A percentile compares a stretch with the other conserved stretches of the same genome.
These are phyloP conservation scores for Maniola hyperantus DNA, from an alignment of 2,888 invertebrate species.

Conservation along the genomic window DNA sequence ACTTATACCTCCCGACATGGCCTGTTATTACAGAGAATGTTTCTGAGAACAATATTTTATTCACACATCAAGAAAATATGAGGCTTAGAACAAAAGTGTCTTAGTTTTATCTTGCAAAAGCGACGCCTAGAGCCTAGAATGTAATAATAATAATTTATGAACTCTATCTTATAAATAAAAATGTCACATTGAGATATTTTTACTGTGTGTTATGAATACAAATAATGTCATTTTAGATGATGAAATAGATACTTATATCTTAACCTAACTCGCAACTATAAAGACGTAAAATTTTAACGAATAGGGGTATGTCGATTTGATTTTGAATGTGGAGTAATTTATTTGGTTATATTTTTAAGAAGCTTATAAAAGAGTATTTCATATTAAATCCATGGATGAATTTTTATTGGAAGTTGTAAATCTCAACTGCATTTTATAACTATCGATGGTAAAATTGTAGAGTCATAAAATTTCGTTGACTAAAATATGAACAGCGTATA, in stretches of 20 bases:
- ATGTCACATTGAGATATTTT: no score
- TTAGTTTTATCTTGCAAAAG: neutral
- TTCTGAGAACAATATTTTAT: neutral
- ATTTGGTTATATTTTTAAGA: slow-evolving; percentile 12
- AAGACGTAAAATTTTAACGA: neutral
- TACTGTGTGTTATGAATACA: no score
- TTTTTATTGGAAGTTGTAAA: slow-evolving; percentile 30
- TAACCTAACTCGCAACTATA: no score
- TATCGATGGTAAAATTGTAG: slow-evolving; percentile 16
- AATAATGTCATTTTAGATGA: no score
- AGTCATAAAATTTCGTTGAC: slow-evolving; percentile 25
- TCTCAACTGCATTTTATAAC: slow-evolving; percentile 22
- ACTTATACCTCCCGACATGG: neutral
- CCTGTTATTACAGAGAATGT: neutral
- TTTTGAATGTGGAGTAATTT: neutral
- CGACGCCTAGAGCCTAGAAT: neutral
- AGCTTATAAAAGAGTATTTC: slow-evolving; percentile 14
- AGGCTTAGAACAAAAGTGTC: neutral
- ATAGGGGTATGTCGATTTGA: neutral
- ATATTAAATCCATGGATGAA: slow-evolving; percentile 11
- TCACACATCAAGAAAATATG: neutral
- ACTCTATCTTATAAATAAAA: no score
- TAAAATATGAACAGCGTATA: slow-evolving; percentile 3
- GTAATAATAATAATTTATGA: no score
- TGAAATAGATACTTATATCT: no score